phyloP scores from a whole-genome alignment of 1,140 invertebrate genomes.

The Aphaenogaster rudis region DNA sequence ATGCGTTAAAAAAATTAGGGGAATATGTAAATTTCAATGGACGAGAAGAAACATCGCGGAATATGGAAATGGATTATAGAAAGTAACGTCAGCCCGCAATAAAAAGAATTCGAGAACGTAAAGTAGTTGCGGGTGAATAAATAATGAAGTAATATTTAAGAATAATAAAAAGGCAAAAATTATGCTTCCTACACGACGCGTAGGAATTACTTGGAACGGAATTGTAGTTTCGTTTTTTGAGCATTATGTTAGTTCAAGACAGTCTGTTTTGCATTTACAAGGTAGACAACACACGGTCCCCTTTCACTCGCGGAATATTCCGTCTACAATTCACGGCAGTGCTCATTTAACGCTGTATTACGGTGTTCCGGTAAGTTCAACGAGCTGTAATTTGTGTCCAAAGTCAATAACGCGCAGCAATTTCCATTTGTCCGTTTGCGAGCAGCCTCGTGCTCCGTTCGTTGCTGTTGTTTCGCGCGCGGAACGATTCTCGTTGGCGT shows the following conservation, averaged over 20 bases:
- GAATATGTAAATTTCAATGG: neutral
- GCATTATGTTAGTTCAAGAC: constrained; percentile 14
- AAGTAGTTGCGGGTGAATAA: constrained; percentile 23
- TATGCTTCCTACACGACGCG: neutral
- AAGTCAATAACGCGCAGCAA: constrained; percentile 51
- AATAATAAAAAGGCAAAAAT: neutral
- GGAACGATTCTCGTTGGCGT: constrained; percentile 10
- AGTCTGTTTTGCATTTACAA: constrained; percentile 29
- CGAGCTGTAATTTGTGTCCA: constrained; percentile 52
- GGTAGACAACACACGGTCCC: constrained; percentile 20
- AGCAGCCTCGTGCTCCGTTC: neutral
- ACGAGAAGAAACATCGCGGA: neutral
- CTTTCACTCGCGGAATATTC: constrained; percentile 52
- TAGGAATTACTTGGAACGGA: neutral
- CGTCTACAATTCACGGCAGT: constrained; percentile 25
- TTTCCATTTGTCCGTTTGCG: constrained; percentile 39
- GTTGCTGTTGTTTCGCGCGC: neutral
- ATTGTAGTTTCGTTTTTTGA: constrained; percentile 5
- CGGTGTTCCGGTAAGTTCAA: constrained; percentile 31
- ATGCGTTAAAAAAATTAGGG: neutral
- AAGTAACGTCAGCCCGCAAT: neutral
- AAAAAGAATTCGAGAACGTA: neutral
- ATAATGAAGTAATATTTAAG: neutral
- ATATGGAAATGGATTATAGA: neutral
- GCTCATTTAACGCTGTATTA: constrained; percentile 32